These are phyloP conservation scores for Calidris pygmaea DNA, from an alignment of 2,113 vertebrate species.

Conservation along the genomic window DNA sequence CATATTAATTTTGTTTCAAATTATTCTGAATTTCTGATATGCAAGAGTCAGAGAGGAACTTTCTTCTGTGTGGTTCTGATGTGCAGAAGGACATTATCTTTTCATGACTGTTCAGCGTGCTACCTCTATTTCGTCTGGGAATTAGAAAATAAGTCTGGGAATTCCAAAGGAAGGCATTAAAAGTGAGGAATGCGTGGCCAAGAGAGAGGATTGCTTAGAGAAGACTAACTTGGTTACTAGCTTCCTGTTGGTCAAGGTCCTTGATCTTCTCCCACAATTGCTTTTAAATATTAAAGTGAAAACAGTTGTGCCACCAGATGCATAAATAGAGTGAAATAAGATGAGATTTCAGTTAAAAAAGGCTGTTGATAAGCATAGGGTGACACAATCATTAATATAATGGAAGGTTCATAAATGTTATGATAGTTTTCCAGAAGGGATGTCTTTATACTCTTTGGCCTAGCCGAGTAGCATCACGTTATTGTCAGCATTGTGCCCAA, in stretches of 20 bases:
- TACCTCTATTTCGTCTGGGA: not conserved
- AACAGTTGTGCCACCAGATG: not conserved
- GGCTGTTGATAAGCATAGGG: not conserved
- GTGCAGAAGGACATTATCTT: not conserved
- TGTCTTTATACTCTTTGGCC: not conserved
- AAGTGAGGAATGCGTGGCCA: not conserved
- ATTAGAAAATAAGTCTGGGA: not conserved
- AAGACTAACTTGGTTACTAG: not conserved
- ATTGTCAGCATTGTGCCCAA: not conserved
- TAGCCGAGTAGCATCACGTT: not conserved
- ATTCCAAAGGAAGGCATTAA: not conserved
- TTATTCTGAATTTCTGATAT: not conserved
- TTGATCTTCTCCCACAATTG: not conserved
- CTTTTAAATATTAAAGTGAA: not conserved
- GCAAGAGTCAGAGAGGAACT: rapidly evolving
- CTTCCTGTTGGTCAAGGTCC: not conserved
- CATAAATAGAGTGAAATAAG: not conserved
- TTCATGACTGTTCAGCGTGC: not conserved
- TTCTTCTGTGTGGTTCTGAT: not conserved
- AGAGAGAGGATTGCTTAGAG: not conserved
- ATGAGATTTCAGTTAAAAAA: not conserved
- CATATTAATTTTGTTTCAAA: not conserved
- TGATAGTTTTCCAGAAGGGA: not conserved
- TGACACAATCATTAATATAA: not conserved
- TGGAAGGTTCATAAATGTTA: not conserved